Evolutionary conservation across 2,888 invertebrate genomes (phyloP).

Genomic region (Branchipolynoe longqiensis): DNA sequence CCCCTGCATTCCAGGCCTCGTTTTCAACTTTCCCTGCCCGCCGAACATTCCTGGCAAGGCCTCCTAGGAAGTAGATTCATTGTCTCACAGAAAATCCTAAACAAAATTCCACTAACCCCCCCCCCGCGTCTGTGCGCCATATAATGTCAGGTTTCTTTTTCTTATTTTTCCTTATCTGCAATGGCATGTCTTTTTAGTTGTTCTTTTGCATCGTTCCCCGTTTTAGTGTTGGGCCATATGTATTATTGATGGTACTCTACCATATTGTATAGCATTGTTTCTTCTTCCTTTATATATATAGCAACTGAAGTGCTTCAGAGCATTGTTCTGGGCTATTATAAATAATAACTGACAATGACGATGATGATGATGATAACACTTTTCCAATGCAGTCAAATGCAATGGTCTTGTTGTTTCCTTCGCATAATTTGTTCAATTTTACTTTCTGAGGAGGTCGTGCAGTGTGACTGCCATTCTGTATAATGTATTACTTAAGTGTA

Average conservation of each 20-base stretch:
- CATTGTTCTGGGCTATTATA: constrained; percentile 31
- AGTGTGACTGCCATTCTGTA: no score
- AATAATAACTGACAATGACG: no score
- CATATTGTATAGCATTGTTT: background rate
- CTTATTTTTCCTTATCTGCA: no score
- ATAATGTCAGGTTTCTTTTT: no score
- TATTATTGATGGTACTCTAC: no score
- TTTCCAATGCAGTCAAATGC: constrained; percentile 35
- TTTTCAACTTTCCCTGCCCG: no score
- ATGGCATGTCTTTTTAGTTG: constrained; percentile 39
- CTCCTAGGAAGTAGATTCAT: constrained; percentile 4
- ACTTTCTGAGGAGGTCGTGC: no score
- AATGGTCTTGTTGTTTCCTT: constrained; percentile 6
- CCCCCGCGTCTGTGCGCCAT: background rate
- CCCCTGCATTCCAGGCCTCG: no score
- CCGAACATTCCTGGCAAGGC: background rate
- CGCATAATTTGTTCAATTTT: constrained; percentile 31
- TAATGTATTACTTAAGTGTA: no score
- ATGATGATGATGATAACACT: constrained; percentile 9
- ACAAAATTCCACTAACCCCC: background rate
- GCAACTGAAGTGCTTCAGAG: no score
- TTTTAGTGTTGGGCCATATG: constrained; percentile 32
- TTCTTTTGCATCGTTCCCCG: no score
- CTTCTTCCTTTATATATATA: constrained; percentile 31
- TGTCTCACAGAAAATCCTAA: constrained; percentile 26